Evolutionary conservation across 2,113 vertebrate species (phyloP).

Genomic region (mouse (Mus musculus)): DNA sequence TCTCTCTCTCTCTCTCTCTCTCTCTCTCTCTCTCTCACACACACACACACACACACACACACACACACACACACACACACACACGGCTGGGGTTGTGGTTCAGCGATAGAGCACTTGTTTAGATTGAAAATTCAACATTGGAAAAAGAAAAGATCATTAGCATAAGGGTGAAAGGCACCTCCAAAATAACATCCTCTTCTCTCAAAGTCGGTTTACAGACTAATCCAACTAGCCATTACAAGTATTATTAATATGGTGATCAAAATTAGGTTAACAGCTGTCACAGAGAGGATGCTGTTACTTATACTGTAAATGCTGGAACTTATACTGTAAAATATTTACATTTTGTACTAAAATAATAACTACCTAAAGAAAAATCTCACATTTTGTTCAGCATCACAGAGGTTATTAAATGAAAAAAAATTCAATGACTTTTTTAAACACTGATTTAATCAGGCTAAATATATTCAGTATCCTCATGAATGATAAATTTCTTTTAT

Average conservation of each 20-base stretch:
- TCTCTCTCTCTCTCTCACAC: too few relatives aligned
- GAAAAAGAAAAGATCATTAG: neutral
- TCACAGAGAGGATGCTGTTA: neutral
- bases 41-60: too few relatives aligned
- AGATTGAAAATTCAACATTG: neutral
- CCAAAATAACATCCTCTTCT: neutral
- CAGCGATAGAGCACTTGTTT: neutral
- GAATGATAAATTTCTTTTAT: slow-evolving; percentile 19
- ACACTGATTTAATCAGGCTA: neutral
- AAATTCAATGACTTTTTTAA: neutral
- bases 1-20: too few relatives aligned
- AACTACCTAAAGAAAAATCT: slow-evolving; percentile 27
- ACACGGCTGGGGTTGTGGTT: neutral
- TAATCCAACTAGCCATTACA: slow-evolving; percentile 53
- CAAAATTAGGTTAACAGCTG: slow-evolving; percentile 23
- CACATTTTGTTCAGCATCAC: slow-evolving; percentile 30
- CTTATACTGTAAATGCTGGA: neutral
- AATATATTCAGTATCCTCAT: neutral
- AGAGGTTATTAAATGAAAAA: slow-evolving; percentile 19
- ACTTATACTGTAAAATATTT: neutral
- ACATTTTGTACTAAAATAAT: slow-evolving; percentile 30
- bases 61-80: neutral
- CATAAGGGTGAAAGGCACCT: neutral
- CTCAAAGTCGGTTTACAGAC: slow-evolving; percentile 38
- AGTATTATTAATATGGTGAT: slow-evolving; percentile 5